These are phyloP conservation scores for Hirtodrosophila cameraria DNA, from an alignment of 2,888 invertebrate species.

Conservation along the genomic window DNA sequence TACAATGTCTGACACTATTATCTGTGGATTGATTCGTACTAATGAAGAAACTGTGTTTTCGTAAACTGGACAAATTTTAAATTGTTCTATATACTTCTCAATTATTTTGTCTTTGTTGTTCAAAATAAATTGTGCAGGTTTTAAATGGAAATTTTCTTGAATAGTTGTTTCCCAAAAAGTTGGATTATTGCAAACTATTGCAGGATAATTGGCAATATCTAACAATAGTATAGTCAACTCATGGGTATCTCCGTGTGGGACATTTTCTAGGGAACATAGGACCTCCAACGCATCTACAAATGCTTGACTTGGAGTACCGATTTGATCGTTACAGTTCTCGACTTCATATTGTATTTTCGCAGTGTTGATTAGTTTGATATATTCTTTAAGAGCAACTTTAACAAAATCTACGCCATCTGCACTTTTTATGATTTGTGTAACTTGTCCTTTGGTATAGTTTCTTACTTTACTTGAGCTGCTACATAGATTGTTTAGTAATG, in stretches of 20 bases:
- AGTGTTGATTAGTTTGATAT: slow-evolving; percentile 88
- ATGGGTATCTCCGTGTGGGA: slow-evolving; percentile 85
- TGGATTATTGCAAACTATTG: slow-evolving; percentile 86
- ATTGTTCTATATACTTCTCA: slow-evolving; percentile 87
- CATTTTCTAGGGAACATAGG: slow-evolving; percentile 73
- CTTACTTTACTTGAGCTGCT: slow-evolving; percentile 87
- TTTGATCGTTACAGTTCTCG: slow-evolving; percentile 66
- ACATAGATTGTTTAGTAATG: slow-evolving; percentile 89
- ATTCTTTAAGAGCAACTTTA: slow-evolving; percentile 87
- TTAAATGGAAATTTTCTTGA: slow-evolving; percentile 80
- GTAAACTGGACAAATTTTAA: slow-evolving; percentile 85
- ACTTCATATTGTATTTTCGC: slow-evolving; percentile 85
- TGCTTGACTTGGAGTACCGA: slow-evolving; percentile 67
- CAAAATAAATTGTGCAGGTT: slow-evolving; percentile 86
- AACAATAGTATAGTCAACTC: slow-evolving; percentile 88
- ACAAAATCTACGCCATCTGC: slow-evolving; percentile 87
- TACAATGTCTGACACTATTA: slow-evolving; percentile 88
- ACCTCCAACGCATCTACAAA: slow-evolving; percentile 79
- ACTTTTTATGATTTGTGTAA: slow-evolving; percentile 86
- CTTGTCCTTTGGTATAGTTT: slow-evolving; percentile 86
- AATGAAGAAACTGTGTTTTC: slow-evolving; percentile 91
- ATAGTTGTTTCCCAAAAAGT: slow-evolving; percentile 90
- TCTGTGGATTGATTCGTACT: slow-evolving; percentile 87
- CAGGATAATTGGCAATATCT: slow-evolving; percentile 90
- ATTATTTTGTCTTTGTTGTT: slow-evolving; percentile 86